Base-by-base conservation (phyloP, 2,888 invertebrate species). In the Thymelicus acteon region DNA sequence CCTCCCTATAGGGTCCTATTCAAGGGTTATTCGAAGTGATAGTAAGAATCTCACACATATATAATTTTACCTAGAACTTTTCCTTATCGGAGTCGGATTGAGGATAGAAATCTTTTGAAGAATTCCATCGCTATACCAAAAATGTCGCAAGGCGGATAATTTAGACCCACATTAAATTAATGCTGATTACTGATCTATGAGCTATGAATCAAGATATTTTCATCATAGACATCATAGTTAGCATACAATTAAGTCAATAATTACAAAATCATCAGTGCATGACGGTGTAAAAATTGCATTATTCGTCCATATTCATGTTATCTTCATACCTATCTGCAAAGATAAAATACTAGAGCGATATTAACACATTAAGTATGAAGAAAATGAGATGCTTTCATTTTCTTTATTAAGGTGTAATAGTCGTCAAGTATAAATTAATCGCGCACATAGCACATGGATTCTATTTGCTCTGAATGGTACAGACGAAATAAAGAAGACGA, bases 111-210 rank as follows among this genome's bases (percentile, higher is more conserved):
- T 40, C 40, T 40, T 40, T 40, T 40, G 6, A 40, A 40, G 40
- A 40, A 40, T 40, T 40, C 10, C 6, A 40, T 8, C 10, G 40
- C 1, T 40, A 40, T 40, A 40, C 8, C 8, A 40, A 40, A 40
- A 40, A 10, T 40, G 7, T 40, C 40, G 40, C 7, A 40, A 40
- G 10, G 10, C 40, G 40, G 10, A 10, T 3, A 8, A 84, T 81
- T 80, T 80, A 79, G 82, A 84, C 75, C 78, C 72, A 75, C 76
- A 76, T 77, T 74, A 72, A 78, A 78, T 77, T 78, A 61, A 37
- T 74, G 75, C 71, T 75, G 72, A 68, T 72, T 77, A 77, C 73
- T 74, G 71, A 72, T 72, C 72, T 60, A 69, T 74, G 69, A 65
- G 54, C 19, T 65, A 54, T 58, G 49, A 12, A n/a, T 63, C 15